phyloP scores from a whole-genome alignment of 2,113 vertebrate species.

The Lasiurus cinereus region DNA sequence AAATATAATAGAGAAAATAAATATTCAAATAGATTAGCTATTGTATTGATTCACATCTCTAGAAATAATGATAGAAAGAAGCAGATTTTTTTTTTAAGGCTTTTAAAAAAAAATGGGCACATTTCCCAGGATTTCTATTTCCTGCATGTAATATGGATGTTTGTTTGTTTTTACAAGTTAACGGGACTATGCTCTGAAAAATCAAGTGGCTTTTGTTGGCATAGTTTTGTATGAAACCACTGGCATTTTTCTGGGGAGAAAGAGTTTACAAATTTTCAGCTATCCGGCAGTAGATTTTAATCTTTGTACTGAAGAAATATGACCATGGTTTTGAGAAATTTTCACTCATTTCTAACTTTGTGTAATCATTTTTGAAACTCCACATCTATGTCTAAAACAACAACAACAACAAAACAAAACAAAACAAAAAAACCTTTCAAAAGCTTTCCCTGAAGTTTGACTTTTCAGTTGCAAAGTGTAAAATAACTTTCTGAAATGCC shows the following conservation, averaged over 20 bases:
- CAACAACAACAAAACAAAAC: too few species aligned
- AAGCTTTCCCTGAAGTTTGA: conserved; percentile 61
- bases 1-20: conserved; percentile 3
- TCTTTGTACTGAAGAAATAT: conserved; percentile 47
- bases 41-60: not conserved
- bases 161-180: conserved; percentile 68
- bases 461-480: conserved; percentile 64
- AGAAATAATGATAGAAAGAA: conserved; percentile 8
- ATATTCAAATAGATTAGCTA: not conserved
- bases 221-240: conserved; percentile 9
- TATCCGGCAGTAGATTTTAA: conserved; percentile 1
- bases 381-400: conserved; percentile 4
- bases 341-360: not conserved
- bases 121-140: conserved; percentile 56
- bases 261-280: not conserved
- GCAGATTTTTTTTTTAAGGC: not conserved
- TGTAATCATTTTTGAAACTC: conserved; percentile 56
- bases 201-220: conserved; percentile 7
- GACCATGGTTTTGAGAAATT: not conserved
- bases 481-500: conserved; percentile 62
- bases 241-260: not conserved
- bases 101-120: not conserved
- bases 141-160: not conserved
- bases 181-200: conserved; percentile 36
- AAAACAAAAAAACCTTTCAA: not conserved